Conservation (phyloP, 2,888 invertebrate genomes). For the Dexiosoma caninum region DNA sequence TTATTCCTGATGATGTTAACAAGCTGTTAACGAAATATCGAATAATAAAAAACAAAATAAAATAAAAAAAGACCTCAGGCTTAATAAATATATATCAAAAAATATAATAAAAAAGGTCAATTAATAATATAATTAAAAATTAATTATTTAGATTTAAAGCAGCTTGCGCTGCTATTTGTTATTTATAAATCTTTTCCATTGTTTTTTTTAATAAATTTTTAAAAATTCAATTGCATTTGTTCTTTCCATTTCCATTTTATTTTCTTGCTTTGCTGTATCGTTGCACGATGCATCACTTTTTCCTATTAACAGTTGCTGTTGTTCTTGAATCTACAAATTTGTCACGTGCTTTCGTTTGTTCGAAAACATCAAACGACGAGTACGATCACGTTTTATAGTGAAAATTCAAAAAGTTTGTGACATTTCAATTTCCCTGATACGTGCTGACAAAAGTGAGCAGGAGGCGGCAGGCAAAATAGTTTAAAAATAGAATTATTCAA, state of each 20-base stretch:
- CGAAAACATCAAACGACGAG: not conserved
- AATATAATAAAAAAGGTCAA: too few species aligned
- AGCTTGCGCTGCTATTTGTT: too few species aligned
- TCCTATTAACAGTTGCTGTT: not conserved
- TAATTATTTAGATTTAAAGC: too few species aligned
- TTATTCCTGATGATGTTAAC: too few species aligned
- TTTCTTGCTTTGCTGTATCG: not conserved
- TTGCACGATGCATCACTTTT: not conserved
- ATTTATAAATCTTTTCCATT: too few species aligned
- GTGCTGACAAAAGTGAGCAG: not conserved
- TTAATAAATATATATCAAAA: too few species aligned
- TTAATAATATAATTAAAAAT: too few species aligned
- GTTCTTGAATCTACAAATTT: not conserved
- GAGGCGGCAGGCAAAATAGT: not conserved
- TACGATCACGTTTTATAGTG: conserved; percentile 40
- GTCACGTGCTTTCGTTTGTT: conserved; percentile 1
- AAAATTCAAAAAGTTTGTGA: conserved; percentile 41
- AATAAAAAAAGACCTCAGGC: too few species aligned
- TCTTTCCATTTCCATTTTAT: too few species aligned
- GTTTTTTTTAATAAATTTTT: not conserved
- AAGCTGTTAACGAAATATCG: too few species aligned
- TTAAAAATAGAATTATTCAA: not conserved
- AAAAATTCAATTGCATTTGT: not conserved
- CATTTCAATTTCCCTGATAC: conserved; percentile 44
- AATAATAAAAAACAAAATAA: too few species aligned